Evolutionary conservation across 2,797 vertebrate species (phyloP).

Genomic region (Myioborus miniatus): DNA sequence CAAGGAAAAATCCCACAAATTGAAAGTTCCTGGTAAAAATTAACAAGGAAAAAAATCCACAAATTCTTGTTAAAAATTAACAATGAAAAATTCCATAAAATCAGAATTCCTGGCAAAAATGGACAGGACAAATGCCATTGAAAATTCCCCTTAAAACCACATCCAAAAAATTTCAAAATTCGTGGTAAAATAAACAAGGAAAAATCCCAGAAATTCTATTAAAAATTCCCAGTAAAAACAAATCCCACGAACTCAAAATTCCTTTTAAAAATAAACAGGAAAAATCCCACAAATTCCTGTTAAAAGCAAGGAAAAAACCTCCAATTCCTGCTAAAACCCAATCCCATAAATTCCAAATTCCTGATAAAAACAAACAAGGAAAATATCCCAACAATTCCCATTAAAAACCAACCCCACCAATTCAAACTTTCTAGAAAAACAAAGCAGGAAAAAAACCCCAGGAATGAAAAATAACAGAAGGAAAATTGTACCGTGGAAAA

Average conservation of each 20-base stretch:
- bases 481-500: background rate
- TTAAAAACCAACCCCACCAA: background rate
- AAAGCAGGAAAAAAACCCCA: background rate
- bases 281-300: background rate
- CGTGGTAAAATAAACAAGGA: background rate
- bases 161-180: fast-evolving
- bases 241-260: background rate
- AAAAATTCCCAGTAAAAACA: background rate
- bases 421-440: background rate
- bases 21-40: background rate
- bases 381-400: background rate
- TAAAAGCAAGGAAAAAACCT: background rate
- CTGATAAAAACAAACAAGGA: background rate
- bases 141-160: background rate
- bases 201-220: background rate
- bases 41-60: background rate
- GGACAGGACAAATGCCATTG: no score
- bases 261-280: background rate
- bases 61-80: background rate
- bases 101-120: background rate
- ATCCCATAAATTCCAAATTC: background rate
- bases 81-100: background rate
- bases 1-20: background rate
- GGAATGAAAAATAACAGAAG: fast-evolving
- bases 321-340: background rate